Evolutionary conservation across 2,888 invertebrate genomes (phyloP).

Genomic region (Epistrophella euchroma): DNA sequence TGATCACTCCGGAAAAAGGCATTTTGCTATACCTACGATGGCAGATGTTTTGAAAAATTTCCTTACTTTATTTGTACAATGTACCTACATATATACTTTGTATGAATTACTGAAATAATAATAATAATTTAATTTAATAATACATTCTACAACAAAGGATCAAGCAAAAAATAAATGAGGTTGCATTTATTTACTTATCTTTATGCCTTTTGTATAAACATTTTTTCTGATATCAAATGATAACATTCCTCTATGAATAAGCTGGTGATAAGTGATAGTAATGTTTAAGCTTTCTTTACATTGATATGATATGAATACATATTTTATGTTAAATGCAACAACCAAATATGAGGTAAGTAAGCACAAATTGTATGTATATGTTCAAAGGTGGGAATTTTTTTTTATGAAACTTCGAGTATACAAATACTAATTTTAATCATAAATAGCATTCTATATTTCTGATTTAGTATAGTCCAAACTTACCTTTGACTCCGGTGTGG

Average conservation of each 20-base stretch:
- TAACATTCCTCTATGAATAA: neutral
- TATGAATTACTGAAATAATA: neutral
- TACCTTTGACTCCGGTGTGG: slow-evolving; percentile 84
- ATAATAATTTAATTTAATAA: neutral
- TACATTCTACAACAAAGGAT: neutral
- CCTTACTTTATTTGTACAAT: neutral
- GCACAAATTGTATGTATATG: neutral
- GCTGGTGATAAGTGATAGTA: neutral
- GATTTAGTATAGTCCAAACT: slow-evolving; percentile 62
- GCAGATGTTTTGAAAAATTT: neutral
- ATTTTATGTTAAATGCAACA: neutral
- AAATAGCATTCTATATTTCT: too few relatives aligned
- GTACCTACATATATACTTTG: too few relatives aligned
- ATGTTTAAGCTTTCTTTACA: neutral
- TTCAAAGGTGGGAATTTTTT: neutral
- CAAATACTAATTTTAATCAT: too few relatives aligned
- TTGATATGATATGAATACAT: too few relatives aligned
- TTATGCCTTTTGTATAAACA: neutral
- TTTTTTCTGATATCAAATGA: neutral
- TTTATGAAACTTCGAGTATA: too few relatives aligned
- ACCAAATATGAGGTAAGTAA: neutral
- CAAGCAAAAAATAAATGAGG: neutral
- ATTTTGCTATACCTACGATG: neutral
- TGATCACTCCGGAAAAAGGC: neutral
- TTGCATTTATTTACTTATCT: neutral